Base-by-base conservation (phyloP, 2,888 invertebrate genomes). In the Tromatobia lineatoria region DNA sequence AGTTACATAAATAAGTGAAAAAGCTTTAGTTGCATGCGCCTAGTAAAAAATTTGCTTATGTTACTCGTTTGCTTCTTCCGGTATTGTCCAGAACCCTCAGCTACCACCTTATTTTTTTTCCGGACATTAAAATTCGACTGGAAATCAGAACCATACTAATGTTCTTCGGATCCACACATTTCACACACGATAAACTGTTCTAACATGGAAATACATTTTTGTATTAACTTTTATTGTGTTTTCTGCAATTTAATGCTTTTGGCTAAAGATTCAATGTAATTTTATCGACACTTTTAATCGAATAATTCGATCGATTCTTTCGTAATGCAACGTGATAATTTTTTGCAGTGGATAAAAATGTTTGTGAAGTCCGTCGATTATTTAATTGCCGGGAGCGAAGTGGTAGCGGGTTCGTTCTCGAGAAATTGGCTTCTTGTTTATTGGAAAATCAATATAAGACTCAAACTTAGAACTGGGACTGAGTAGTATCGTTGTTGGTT, bases 401-500 rank as follows among this genome's bases (percentile, higher is more conserved):
- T 75, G 75, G 75, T 64, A 64, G 34, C 75, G 38, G 75, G 64
- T 64, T 50, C 29, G 61, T 50, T 38, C 4, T 64, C 38, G 52
- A 75, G 61, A 61, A 29, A 34, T 42, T 73, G 57, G 71, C 70
- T 71, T 59, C n/a, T 76, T 59, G 13, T 83, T 77, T 77, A 81
- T 73, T 82, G 38, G 82, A 71, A 75, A 83, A 77, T 82, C 18
- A 82, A 64, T 78, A 57, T 74, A 76, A 84, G 64, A 25, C 54
- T 61, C 70, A 82, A 82, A 82, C 57, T 69, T 76, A 86, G 75
- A 89, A 87, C 84, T 90, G 93, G 93, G 93, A 93, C 93, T 93
- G 93, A 93, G 92, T 93, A 93, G 93, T 93, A 90, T 91, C 91
- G 93, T 93, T 93, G 93, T 93, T 93, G 93, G 93, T 93, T 93